A percentile compares a stretch with the other conserved stretches of the same genome.
These are phyloP conservation scores for Coremacera marginata DNA, from an alignment of 2,888 invertebrate species.

Conservation along the genomic window DNA sequence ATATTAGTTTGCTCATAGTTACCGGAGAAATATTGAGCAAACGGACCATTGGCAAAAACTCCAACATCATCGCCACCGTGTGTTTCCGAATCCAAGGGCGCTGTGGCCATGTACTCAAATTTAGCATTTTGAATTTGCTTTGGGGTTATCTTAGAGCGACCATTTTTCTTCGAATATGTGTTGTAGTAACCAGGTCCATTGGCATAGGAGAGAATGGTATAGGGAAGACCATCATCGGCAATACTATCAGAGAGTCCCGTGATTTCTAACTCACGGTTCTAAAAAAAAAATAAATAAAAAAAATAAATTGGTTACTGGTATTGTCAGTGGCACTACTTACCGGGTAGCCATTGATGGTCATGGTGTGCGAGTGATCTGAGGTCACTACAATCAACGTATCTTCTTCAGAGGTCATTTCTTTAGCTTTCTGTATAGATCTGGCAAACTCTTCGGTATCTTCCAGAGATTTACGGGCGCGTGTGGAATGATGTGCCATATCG, in stretches of 20 bases:
- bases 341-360: slow-evolving; percentile 83
- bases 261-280: slow-evolving; percentile 73
- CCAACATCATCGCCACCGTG: slow-evolving; percentile 87
- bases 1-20: slow-evolving; percentile 84
- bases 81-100: slow-evolving; percentile 76
- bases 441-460: slow-evolving; percentile 86
- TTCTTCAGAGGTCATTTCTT: slow-evolving; percentile 73
- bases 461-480: slow-evolving; percentile 77
- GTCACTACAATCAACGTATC: slow-evolving; percentile 89
- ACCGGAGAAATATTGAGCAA: slow-evolving; percentile 84
- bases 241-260: slow-evolving; percentile 70
- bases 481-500: slow-evolving; percentile 75
- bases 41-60: slow-evolving; percentile 82
- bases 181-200: slow-evolving; percentile 78
- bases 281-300: slow-evolving; percentile 4
- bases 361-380: slow-evolving; percentile 84
- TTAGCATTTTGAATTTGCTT: slow-evolving; percentile 55
- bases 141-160: slow-evolving; percentile 55
- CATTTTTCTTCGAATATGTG: slow-evolving; percentile 59
- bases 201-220: slow-evolving; percentile 80
- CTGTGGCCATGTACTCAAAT: slow-evolving; percentile 73
- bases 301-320: too few relatives aligned
- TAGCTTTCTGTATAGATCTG: slow-evolving; percentile 76
- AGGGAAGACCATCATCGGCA: slow-evolving; percentile 75
- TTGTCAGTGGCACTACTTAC: slow-evolving; percentile 69